A percentile compares a stretch with the other conserved stretches of the same genome.
Evolutionary conservation across 2,888 invertebrate genomes (phyloP).

Genomic region (Xanthorhoe designata): DNA sequence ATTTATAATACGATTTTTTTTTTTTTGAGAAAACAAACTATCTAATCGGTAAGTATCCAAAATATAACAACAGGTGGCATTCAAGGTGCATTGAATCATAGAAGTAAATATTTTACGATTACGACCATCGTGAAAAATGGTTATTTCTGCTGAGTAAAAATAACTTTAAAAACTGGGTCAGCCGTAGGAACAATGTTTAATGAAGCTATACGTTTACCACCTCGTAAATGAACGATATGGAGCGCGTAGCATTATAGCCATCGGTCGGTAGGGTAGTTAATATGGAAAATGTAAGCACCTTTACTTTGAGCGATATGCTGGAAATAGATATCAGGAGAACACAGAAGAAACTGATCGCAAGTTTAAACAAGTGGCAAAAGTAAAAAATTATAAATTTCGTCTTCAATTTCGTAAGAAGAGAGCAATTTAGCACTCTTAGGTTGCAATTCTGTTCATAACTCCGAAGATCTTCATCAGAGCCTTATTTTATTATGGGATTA

Average conservation of each 20-base stretch:
- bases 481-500: too few species aligned
- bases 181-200: slow-evolving; percentile 57
- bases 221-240: slow-evolving; percentile 54
- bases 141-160: slow-evolving; percentile 50
- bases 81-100: slow-evolving; percentile 24
- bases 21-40: neutral
- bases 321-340: neutral
- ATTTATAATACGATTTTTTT: too few species aligned
- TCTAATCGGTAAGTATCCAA: neutral
- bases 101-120: slow-evolving; percentile 49
- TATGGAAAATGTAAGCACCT: slow-evolving; percentile 13
- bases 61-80: slow-evolving; percentile 36
- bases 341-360: too few species aligned
- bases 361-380: too few species aligned
- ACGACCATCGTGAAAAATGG: slow-evolving; percentile 49
- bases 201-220: slow-evolving; percentile 51
- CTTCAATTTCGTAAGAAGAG: too few species aligned
- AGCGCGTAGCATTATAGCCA: slow-evolving; percentile 36
- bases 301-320: neutral
- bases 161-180: slow-evolving; percentile 65
- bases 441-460: too few species aligned
- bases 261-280: slow-evolving; percentile 29
- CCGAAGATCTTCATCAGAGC: too few species aligned
- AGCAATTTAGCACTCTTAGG: too few species aligned
- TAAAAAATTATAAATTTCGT: too few species aligned